A percentile compares a stretch with the other conserved stretches of the same genome.
phyloP scores from a whole-genome alignment of 2,888 invertebrate species.

The Laspeyria flexula region DNA sequence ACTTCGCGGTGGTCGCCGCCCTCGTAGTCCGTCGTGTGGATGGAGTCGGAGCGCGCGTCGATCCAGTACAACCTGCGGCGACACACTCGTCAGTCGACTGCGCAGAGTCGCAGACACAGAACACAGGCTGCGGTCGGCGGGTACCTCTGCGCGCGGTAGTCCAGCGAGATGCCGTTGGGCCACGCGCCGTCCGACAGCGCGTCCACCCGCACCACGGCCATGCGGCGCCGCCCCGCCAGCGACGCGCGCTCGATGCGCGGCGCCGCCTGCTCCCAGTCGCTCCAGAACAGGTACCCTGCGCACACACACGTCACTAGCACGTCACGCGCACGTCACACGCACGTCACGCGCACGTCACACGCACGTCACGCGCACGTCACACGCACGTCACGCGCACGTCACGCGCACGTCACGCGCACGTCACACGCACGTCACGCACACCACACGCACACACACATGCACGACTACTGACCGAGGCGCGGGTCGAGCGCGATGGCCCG shows the following conservation, averaged over 20 bases:
- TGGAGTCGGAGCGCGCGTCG: slow-evolving; percentile 93
- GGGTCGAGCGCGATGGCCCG: slow-evolving; percentile 94
- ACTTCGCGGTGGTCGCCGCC: slow-evolving; percentile 90
- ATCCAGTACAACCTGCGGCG: slow-evolving; percentile 92
- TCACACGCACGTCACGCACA: too few relatives aligned
- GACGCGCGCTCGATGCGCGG: slow-evolving; percentile 94
- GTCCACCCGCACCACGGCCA: slow-evolving; percentile 86
- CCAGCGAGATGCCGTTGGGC: slow-evolving; percentile 94
- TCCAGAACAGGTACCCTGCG: slow-evolving; percentile 91
- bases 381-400: slow-evolving; percentile 6
- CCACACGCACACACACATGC: too few relatives aligned
- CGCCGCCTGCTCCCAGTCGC: slow-evolving; percentile 92
- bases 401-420: neutral
- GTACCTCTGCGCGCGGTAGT: slow-evolving; percentile 85
- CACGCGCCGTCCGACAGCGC: slow-evolving; percentile 88
- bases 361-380: neutral
- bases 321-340: neutral
- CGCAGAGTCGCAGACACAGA: neutral
- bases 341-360: slow-evolving; percentile 5
- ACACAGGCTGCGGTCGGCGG: too few relatives aligned
- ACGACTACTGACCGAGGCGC: slow-evolving; percentile 81
- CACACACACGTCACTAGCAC: slow-evolving; percentile 7
- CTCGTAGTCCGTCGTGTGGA: slow-evolving; percentile 93
- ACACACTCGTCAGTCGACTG: neutral
- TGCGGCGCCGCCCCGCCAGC: slow-evolving; percentile 90